Evolutionary conservation across 2,797 vertebrate species (phyloP).

Genomic region (Luscinia megarhynchos): DNA sequence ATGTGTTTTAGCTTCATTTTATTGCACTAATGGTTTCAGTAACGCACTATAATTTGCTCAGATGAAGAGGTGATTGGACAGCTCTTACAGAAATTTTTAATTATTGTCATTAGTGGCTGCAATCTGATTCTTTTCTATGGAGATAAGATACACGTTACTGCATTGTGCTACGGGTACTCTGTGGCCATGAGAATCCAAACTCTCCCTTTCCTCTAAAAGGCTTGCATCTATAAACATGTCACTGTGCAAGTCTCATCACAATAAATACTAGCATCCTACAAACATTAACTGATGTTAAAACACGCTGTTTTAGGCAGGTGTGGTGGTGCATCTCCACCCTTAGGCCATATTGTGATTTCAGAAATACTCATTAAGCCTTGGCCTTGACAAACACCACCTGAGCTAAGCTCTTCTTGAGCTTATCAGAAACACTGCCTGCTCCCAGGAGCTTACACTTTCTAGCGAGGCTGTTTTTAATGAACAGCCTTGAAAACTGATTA

Average conservation of each 20-base stretch:
- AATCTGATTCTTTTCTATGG: conserved; percentile 38
- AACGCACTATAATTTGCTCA: conserved; percentile 62
- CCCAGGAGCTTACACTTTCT: background rate
- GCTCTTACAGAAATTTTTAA: conserved; percentile 67
- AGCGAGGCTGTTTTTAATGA: background rate
- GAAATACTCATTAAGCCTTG: background rate
- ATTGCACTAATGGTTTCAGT: conserved; percentile 35
- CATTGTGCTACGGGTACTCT: background rate
- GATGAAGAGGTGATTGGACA: conserved; percentile 66
- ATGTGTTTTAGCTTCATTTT: conserved; percentile 56
- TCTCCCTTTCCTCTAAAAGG: background rate
- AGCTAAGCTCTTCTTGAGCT: background rate
- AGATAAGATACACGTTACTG: background rate
- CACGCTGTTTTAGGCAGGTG: background rate
- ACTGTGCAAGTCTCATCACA: background rate
- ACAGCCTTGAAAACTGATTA: background rate
- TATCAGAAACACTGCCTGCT: background rate
- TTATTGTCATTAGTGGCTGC: conserved; percentile 59
- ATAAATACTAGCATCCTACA: background rate
- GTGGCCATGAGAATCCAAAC: background rate
- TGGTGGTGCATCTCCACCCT: background rate
- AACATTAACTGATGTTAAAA: background rate
- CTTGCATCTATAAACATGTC: background rate
- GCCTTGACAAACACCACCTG: background rate
- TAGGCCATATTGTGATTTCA: background rate